Base-by-base conservation (phyloP, 2,113 vertebrate species). In the Reinhardtius hippoglossoides region DNA sequence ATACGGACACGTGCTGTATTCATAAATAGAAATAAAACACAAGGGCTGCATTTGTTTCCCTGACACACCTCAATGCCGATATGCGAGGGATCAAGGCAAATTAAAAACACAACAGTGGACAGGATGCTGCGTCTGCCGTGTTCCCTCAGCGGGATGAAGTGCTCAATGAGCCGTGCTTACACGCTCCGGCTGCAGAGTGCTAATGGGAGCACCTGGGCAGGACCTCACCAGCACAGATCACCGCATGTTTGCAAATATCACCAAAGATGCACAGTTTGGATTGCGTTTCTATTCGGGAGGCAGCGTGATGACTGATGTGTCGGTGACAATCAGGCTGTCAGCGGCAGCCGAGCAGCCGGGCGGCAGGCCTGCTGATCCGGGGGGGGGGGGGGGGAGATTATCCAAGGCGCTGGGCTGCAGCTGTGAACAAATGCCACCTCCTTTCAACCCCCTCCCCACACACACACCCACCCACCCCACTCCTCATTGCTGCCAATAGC, bases 341-440 rank as follows among this genome's bases (percentile, higher is more conserved):
- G 8, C 21, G 55, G 68, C 67, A 2, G 67, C 31, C 31, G 31
- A 31, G 31, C 31, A 31, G 31, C 31, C 31, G 31, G 31, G 31
- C 31, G 31, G 68, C 67, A 2, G 67, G 69, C 60, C 82, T 66
- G 63, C 80, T 67, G 77, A 90, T 92, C 85, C 42, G 13, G 14
- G 63, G 18, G 2, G 35, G 56, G 15, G 59, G 35, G 35, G 37
- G 37, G 76, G 85, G 80, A 63, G 90, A 90, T 91, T 86, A 92
- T 89, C 76, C 58, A 42, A 79, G 78, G 84, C 59, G 27, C 68
- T 80, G 50, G 60, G 66, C 81, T 87, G 86, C 93, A 94, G 92
- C 92, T 93, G 92, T 86, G 91, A 91, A 91, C 89, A 86, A 90
- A 90, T 80, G 78, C 82, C 71, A 77, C 79, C 85, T 83, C 80